Evolutionary conservation across 2,888 invertebrate species (phyloP), one percentile per base, ranked within the genome.

Genomic region (Noctua fimbriata): DNA sequence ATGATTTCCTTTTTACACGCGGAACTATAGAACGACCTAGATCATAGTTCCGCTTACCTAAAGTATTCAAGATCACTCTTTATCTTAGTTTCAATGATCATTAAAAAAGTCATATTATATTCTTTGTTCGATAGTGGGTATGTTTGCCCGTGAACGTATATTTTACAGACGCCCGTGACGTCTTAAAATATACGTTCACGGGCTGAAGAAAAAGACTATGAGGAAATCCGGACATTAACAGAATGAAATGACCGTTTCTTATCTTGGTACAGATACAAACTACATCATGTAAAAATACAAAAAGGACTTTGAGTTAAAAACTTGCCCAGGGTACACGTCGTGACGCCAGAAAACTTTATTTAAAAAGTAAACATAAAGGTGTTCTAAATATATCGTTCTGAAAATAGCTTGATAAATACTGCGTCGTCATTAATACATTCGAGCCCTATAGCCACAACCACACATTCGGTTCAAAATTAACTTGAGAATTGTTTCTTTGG

Each of bases 1-100:
- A 73, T 83, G 84, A 75, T 83, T 87, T 84, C 87, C 89, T 82
- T 80, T 81, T 86, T 67, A 83, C 69, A 79, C 67, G 60, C 86
- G 78, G 88, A 88, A 87, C 75, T 83, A 83, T 67, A 73, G 74
- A 58, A 75, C 55, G 79, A 76, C 84, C 81, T 78, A 86, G 78
- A 84, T 80, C 70, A 75, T 74, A 76, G 75, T 87, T 88, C 85
- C 87, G 87, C 78, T 84, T 70, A 66, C 70, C 58, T 78, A 78
- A 58, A 86, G 67, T 69, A 73, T 77, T 81, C 81, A 85, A 85
- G 73, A 81, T 71, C 76, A 82, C 70, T 69, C 16, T 76, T 65
- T 63, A 77, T 71, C 44, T 70, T 52, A 71, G 28, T 36, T 73
- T 80, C 44, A 75, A 75, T 66, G 10, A 63, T 32, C 16, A 24